A percentile compares a stretch with the other conserved stretches of the same genome.
Evolutionary conservation across 2,113 vertebrate genomes (phyloP).

Genomic region (Cacatua alba): DNA sequence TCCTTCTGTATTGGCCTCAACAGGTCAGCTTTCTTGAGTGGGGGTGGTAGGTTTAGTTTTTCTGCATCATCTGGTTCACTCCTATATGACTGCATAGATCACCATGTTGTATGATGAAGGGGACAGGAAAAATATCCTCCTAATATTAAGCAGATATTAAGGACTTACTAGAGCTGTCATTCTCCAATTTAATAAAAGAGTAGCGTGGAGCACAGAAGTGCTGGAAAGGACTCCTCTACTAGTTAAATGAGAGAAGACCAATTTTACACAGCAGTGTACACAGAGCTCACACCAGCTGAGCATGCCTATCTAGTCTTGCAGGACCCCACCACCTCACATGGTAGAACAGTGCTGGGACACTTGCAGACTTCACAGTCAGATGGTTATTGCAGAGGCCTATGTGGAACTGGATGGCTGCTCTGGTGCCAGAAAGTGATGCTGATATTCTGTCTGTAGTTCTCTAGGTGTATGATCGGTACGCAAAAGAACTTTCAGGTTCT

Average conservation of each 20-base stretch:
- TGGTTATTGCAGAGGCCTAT: background rate
- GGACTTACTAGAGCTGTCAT: background rate
- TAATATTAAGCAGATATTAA: background rate
- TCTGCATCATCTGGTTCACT: background rate
- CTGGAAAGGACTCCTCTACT: background rate
- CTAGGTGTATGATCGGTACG: background rate
- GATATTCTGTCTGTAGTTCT: background rate
- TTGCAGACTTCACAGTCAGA: background rate
- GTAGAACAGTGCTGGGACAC: background rate
- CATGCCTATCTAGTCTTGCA: background rate
- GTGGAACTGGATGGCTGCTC: background rate
- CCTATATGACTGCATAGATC: background rate
- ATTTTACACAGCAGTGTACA: background rate
- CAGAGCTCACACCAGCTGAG: background rate
- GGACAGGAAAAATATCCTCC: background rate
- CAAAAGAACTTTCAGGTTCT: background rate
- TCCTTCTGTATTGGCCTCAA: background rate
- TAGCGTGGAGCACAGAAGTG: background rate
- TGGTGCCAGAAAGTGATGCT: background rate
- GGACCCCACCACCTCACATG: accelerated
- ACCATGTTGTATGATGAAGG: background rate
- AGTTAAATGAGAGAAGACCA: background rate
- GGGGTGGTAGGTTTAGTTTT: background rate
- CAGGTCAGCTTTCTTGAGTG: background rate
- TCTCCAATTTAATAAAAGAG: background rate